Base-by-base conservation (phyloP, 2,888 invertebrate species). In the Bombylius major region DNA sequence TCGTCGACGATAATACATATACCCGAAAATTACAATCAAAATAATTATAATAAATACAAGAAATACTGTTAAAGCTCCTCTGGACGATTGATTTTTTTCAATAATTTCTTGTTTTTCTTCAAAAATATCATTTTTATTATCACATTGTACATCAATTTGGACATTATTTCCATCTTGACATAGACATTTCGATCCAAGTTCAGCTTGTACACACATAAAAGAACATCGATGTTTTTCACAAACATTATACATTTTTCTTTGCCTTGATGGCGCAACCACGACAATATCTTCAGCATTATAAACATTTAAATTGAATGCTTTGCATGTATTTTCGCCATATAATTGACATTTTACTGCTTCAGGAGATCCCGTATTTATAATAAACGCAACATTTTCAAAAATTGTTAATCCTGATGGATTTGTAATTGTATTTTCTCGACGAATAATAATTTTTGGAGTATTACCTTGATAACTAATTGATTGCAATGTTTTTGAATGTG, bases 381-480 rank as follows among this genome's bases (percentile, higher is more conserved):
- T 89, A 70, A 86, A 93, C 1, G 92, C 73, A 60, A 83, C 77
- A 69, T 88, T 86, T 67, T 89, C 89, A 68, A 84, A 87, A 48
- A 90, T 75, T 6, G 80, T 81, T 32, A 92, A 69, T 0, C 82
- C 82, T 48, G 80, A 78, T 0, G 89, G 86, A 44, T 79, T 77
- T 53, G 73, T 68, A 0, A 80, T 68, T 1, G 78, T 69, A 0
- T 73, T 69, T 33, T 76, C 72, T 58, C 75, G 73, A 12, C 71
- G 70, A 45, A 79, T 63, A 45, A 81, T 66, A 1, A 71, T 70
- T 60, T 68, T 73, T 32, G 80, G 76, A 66, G 69, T 63, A 5
- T 65, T 65, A 42, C 78, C 79, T 47, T 77, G 71, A 56, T 82
- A 82, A 61, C 69, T 67, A 31, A 78, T 64, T 36, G 74, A 68